These are phyloP conservation scores for Pimpla rufipes DNA, from an alignment of 2,888 invertebrate genomes.

Conservation along the genomic window DNA sequence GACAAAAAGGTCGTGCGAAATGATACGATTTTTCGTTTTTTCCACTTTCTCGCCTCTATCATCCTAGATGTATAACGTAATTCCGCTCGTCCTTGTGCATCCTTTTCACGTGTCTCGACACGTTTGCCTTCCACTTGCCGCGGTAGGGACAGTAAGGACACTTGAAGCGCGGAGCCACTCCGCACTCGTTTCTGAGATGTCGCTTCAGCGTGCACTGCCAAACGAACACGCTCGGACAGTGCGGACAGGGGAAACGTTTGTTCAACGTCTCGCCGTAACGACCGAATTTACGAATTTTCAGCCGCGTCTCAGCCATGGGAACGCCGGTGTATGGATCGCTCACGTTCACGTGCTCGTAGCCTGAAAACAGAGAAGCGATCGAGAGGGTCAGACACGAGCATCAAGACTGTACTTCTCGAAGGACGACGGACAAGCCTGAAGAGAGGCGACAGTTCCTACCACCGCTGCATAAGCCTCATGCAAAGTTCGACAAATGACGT, in stretches of 20 bases:
- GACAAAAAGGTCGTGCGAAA: not conserved
- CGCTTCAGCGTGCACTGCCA: conserved; percentile 73
- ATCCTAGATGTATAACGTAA: conserved; percentile 59
- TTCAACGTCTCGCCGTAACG: not conserved
- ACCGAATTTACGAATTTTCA: conserved; percentile 26
- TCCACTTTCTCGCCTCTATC: not conserved
- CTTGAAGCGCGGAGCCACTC: conserved; percentile 74
- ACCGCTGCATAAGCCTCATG: conserved; percentile 21
- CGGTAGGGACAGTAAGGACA: conserved; percentile 79
- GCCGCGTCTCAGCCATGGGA: not conserved
- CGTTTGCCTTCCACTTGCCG: conserved; percentile 77
- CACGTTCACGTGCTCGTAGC: not conserved
- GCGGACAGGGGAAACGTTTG: conserved; percentile 70
- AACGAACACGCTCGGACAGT: conserved; percentile 73
- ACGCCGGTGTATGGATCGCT: not conserved
- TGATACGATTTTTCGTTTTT: conserved; percentile 6
- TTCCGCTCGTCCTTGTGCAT: conserved; percentile 71
- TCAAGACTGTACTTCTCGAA: not conserved
- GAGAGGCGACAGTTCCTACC: not conserved
- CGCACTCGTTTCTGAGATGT: conserved; percentile 77
- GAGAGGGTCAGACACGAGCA: conserved; percentile 18
- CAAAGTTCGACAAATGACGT: conserved; percentile 1
- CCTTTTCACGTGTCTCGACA: conserved; percentile 72
- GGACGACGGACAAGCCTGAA: not conserved
- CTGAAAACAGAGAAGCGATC: conserved; percentile 59